phyloP scores from a whole-genome alignment of 2,113 vertebrate species.

The Odocoileus virginianus region DNA sequence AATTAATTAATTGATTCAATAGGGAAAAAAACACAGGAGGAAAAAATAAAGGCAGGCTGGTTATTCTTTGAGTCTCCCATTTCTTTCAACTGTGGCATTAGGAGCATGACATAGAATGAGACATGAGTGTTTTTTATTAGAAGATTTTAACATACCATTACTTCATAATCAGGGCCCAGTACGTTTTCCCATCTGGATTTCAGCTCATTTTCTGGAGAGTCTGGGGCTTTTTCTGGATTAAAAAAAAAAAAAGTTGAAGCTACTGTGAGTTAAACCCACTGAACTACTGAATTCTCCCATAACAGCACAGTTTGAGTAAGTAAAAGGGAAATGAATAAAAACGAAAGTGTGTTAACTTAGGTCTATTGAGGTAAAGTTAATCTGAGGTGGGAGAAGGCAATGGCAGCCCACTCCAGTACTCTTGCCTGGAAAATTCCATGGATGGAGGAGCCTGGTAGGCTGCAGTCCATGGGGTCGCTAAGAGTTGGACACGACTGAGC shows the following conservation, averaged over 20 bases:
- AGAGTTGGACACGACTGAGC: too few species aligned
- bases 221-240: slow-evolving; percentile 72
- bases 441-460: too few species aligned
- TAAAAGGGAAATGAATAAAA: slow-evolving; percentile 60
- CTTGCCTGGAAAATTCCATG: too few species aligned
- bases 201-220: slow-evolving; percentile 78
- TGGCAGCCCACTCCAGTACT: too few species aligned
- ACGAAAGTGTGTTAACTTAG: slow-evolving; percentile 60
- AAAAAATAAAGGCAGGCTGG: not conserved
- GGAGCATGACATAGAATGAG: slow-evolving; percentile 63
- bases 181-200: slow-evolving; percentile 92
- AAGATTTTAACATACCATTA: slow-evolving; percentile 87
- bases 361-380: slow-evolving; percentile 56
- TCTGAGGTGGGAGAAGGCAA: slow-evolving; percentile 6
- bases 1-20: slow-evolving; percentile 40
- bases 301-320: slow-evolving; percentile 64
- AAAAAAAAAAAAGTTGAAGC: slow-evolving; percentile 29
- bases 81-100: slow-evolving; percentile 24
- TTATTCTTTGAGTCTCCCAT: slow-evolving; percentile 34
- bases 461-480: too few species aligned
- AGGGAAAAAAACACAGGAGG: not conserved
- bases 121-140: slow-evolving; percentile 48
- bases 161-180: slow-evolving; percentile 90
- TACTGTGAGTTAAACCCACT: slow-evolving; percentile 60
- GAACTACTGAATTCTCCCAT: slow-evolving; percentile 59